Conservation (phyloP, 1,140 invertebrate species). For the Ephestia elutella region DNA sequence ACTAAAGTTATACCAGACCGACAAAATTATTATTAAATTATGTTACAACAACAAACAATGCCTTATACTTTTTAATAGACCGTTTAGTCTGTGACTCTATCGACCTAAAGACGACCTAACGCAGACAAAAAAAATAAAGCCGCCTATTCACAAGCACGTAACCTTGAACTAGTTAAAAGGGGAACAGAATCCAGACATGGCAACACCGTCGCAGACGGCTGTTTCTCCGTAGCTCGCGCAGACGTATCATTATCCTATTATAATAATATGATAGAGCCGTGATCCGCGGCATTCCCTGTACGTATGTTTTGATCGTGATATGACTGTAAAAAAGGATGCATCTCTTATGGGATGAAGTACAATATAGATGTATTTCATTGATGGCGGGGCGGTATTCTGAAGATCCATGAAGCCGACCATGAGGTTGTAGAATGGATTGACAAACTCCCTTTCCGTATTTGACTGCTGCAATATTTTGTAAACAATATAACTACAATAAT, state of each 20-base stretch:
- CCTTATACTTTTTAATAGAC: neutral
- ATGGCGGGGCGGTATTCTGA: no score
- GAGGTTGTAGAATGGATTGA: no score
- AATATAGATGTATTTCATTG: no score
- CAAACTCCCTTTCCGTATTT: no score
- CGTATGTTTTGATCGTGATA: neutral
- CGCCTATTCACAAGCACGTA: slow-evolving; percentile 52
- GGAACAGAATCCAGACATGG: slow-evolving; percentile 55
- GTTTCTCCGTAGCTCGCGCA: slow-evolving; percentile 51
- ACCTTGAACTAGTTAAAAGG: slow-evolving; percentile 70
- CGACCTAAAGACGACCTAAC: slow-evolving; percentile 64
- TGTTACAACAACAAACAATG: neutral
- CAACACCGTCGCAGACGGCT: slow-evolving; percentile 42
- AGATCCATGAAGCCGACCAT: no score
- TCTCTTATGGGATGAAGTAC: slow-evolving; percentile 5
- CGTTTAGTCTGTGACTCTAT: slow-evolving; percentile 46
- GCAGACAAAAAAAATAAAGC: slow-evolving; percentile 58
- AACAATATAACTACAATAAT: no score
- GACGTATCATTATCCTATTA: slow-evolving; percentile 71
- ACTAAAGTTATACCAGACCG: no score
- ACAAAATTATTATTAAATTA: neutral
- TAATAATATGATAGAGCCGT: slow-evolving; percentile 44
- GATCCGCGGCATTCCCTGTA: slow-evolving; percentile 18
- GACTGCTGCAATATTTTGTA: no score
- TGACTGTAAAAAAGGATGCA: neutral